Base-by-base conservation (phyloP, 2,113 vertebrate genomes). In the Brachyhypopomus gauderio region DNA sequence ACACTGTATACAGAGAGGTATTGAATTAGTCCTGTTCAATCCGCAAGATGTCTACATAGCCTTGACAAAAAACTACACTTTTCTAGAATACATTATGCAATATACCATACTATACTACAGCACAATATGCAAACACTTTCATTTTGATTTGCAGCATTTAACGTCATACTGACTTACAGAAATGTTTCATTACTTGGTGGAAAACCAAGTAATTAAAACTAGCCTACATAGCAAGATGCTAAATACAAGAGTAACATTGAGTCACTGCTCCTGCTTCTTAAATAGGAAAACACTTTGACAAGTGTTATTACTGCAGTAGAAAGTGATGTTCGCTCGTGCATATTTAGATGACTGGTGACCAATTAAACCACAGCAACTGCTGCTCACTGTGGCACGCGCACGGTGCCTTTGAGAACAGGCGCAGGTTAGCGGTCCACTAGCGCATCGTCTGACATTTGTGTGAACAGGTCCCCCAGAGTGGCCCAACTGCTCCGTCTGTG, bases 391-490 rank as follows among this genome's bases (percentile, higher is more conserved):
- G 23, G n/a, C 38, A 36, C 30, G 12, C 19, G 38, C 38, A 27
- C 64, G 60, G 60, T 77, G 75, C 38, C 41, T 67, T 78, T 78
- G 19, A 56, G 14, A 66, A n/a, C 45, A 77, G 27, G 20, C n/a
- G n/a, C 19, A 59, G 17, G 58, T 58, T 27, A 30, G 30, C 30
- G 30, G 3, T 30, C 30, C 30, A 3, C 30, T 30, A 30, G 1
- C 3, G 30, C 30, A 3, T 30, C 30, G 30, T 30, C 3, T 30
- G 30, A 30, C 30, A 12, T 52, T 52, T 11, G 2, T 52, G 3
- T 52, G 45, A 12, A 52, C 12, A 52, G 45, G 45, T 52, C 45
- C 45, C 0, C 45, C 45, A 52, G 45, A 3, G 45, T 52, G 12
- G 45, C 45, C 3, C 45, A 52, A 14, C 45, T 52, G 45, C 6